These are phyloP conservation scores for Acrocephalus arundinaceus DNA, from an alignment of 2,113 vertebrate genomes.

Conservation along the genomic window DNA sequence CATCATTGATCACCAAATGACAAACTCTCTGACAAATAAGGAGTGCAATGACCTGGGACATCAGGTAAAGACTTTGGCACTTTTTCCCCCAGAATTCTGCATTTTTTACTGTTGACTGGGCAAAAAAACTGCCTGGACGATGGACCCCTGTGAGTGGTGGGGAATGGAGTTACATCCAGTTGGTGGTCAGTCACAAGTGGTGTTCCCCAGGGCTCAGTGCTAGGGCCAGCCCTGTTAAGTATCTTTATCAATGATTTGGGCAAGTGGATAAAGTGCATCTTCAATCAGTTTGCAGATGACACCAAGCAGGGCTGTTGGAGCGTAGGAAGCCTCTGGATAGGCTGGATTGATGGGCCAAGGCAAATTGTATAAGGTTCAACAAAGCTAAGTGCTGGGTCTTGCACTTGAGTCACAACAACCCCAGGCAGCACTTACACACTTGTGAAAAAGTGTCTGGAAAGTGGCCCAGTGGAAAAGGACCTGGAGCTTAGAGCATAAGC, in stretches of 20 bases:
- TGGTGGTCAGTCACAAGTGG: no score
- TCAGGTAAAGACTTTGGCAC: background rate
- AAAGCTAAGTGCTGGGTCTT: fast-evolving
- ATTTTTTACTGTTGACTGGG: background rate
- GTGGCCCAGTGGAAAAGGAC: background rate
- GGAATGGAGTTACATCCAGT: background rate
- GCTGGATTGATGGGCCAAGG: background rate
- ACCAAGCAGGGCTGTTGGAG: background rate
- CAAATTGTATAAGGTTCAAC: background rate
- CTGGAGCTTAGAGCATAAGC: background rate
- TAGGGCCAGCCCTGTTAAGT: background rate
- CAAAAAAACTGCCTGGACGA: background rate
- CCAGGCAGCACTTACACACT: fast-evolving
- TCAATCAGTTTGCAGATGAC: background rate
- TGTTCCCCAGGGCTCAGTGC: background rate
- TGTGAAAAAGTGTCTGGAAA: background rate
- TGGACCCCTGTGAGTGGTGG: no score
- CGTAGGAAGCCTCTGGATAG: background rate
- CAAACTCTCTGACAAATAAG: no score
- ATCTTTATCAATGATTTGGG: background rate
- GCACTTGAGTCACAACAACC: background rate
- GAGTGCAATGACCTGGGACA: background rate
- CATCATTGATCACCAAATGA: background rate
- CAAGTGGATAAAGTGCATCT: background rate
- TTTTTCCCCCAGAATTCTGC: background rate